These are phyloP conservation scores for Xylocampa areola DNA, from an alignment of 2,888 invertebrate genomes.

Conservation along the genomic window DNA sequence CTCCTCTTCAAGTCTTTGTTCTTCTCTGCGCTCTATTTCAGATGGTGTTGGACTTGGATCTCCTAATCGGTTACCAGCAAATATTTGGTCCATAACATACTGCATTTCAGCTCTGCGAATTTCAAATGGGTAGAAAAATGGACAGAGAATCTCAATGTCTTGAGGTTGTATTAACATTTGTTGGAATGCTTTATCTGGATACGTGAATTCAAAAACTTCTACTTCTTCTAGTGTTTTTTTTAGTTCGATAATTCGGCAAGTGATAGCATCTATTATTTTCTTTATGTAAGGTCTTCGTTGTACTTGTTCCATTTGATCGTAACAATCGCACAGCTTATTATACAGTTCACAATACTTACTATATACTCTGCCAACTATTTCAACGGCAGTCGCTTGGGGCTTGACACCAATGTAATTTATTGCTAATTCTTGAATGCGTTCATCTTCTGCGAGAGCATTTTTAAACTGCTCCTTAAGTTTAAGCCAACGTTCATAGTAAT, in stretches of 20 bases:
- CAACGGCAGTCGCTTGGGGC: conserved; percentile 85
- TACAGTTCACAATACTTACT: conserved; percentile 87
- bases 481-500: conserved; percentile 80
- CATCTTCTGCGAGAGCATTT: conserved; percentile 72
- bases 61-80: conserved; percentile 80
- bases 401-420: conserved; percentile 73
- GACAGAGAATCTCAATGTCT: conserved; percentile 91
- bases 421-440: conserved; percentile 76
- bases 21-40: conserved; percentile 72
- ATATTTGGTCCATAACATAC: conserved; percentile 82
- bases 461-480: conserved; percentile 75
- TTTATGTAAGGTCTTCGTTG: conserved; percentile 90
- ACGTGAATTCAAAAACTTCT: conserved; percentile 91
- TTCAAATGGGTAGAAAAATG: conserved; percentile 91
- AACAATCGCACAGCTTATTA: conserved; percentile 89
- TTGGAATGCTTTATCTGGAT: conserved; percentile 92
- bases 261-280: conserved; percentile 89
- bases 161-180: conserved; percentile 92
- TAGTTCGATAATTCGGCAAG: conserved; percentile 90
- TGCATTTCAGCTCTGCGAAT: conserved; percentile 83
- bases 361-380: conserved; percentile 86
- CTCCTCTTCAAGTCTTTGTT: conserved; percentile 72
- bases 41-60: conserved; percentile 79
- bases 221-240: conserved; percentile 89
- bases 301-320: conserved; percentile 91